phyloP scores from a whole-genome alignment of 2,797 vertebrate species.

The Halcyon chelicuti region DNA sequence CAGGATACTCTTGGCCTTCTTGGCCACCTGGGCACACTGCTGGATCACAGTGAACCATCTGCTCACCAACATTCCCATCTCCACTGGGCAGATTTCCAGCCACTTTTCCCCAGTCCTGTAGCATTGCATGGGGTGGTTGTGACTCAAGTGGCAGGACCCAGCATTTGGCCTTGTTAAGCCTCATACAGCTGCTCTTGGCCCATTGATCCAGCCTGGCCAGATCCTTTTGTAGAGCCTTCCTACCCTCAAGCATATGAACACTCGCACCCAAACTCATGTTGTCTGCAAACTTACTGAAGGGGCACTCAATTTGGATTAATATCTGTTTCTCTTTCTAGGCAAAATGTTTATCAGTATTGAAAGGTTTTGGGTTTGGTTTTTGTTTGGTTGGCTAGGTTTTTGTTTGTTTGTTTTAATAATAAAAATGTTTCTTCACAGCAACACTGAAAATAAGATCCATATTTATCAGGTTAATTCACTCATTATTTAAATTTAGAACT shows the following conservation, averaged over 20 bases:
- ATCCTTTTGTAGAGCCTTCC: not conserved
- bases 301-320: not conserved
- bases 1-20: not conserved
- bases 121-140: not conserved
- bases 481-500: not conserved
- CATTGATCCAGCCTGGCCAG: not conserved
- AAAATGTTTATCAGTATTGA: not conserved
- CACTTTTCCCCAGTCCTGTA: not conserved
- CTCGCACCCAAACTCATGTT: no score
- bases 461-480: not conserved
- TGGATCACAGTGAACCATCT: not conserved
- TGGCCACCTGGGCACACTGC: not conserved
- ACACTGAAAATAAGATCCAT: not conserved
- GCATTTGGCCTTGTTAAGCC: not conserved
- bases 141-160: not conserved
- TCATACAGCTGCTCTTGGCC: not conserved
- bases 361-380: rapidly evolving
- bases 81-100: not conserved
- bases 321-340: not conserved
- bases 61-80: not conserved
- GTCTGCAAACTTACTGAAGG: not conserved
- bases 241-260: not conserved
- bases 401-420: not conserved
- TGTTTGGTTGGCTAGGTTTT: not conserved
- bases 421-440: not conserved